Base-by-base conservation (phyloP, 2,888 invertebrate species). In the Coenonympha arcania region DNA sequence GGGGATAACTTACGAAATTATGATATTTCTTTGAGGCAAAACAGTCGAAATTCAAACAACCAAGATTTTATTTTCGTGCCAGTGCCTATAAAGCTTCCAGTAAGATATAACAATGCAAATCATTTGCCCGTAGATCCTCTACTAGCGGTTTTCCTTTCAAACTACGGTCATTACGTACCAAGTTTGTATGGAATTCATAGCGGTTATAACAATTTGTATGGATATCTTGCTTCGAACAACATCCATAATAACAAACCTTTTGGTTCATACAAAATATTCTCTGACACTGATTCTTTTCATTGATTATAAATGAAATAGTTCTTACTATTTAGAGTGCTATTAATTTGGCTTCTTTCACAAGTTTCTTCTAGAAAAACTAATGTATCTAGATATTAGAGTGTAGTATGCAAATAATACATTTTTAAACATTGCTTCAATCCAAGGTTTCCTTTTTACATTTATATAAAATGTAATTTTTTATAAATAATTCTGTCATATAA, bases 181-280 rank as follows among this genome's bases (percentile, higher is more conserved):
- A 73, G 71, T 22, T 61, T 68, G 48, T 81, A 73, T 51, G 79
- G 80, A 6, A 64, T 69, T 44, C 67, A 64, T n/a, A 69, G 66
- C 52, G 71, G 72, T 50, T 85, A 82, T 53, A 77, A 73, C 52
- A 89, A 89, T 60, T 69, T 89, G 42, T 90, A 91, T 63, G 89
- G 90, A 1, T 88, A 91, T 68, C 78, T 86, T 58, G 90, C 90
- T 13, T 86, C 88, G 5, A 91, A 90, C 66, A 90, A 90, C 68
- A 88, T 90, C 59, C 90, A 90, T 65, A 90, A 90, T 62, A 90
- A 89, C 64, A 83, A 86, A 66, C 90, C 91, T 1, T 90, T 90
- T 63, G 90, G 90, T 33, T 73, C 84, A 24, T 91, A 91, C 64
- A 91, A 90, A 66, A 55, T 82, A 46, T 80, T 70, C 62, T 78